Evolutionary conservation across 2,888 invertebrate genomes (phyloP).

Genomic region (Slavum lentiscoides): DNA sequence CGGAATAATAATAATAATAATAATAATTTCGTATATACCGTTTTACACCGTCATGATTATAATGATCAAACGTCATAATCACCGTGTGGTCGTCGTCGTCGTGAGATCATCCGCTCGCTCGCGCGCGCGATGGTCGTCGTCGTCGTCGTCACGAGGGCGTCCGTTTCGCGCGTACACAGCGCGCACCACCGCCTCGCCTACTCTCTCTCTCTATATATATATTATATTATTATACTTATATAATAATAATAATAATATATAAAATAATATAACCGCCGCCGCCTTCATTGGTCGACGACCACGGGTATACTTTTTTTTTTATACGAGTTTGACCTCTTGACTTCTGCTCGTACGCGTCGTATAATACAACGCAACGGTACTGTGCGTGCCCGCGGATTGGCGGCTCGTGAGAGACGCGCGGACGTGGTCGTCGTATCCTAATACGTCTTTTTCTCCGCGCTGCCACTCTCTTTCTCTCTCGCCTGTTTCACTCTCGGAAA

Average conservation of each 20-base stretch:
- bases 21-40: not conserved
- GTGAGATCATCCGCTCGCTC: constrained; percentile 30
- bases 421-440: too few relatives aligned
- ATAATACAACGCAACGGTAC: not conserved
- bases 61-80: constrained; percentile 48
- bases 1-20: too few relatives aligned
- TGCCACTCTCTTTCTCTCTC: too few relatives aligned
- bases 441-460: too few relatives aligned
- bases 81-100: not conserved
- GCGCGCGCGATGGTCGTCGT: constrained; percentile 28
- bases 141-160: constrained; percentile 48
- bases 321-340: constrained; percentile 49
- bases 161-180: constrained; percentile 36
- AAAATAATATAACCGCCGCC: not conserved
- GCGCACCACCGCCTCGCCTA: constrained; percentile 27
- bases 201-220: too few relatives aligned
- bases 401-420: too few relatives aligned
- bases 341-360: not conserved
- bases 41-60: constrained; percentile 42
- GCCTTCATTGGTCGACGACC: not conserved
- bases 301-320: not conserved
- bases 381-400: too few relatives aligned
- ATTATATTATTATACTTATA: too few relatives aligned
- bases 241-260: too few relatives aligned
- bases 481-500: not conserved